phyloP scores from a whole-genome alignment of 2,888 invertebrate genomes.

The Diabrotica balteata region DNA sequence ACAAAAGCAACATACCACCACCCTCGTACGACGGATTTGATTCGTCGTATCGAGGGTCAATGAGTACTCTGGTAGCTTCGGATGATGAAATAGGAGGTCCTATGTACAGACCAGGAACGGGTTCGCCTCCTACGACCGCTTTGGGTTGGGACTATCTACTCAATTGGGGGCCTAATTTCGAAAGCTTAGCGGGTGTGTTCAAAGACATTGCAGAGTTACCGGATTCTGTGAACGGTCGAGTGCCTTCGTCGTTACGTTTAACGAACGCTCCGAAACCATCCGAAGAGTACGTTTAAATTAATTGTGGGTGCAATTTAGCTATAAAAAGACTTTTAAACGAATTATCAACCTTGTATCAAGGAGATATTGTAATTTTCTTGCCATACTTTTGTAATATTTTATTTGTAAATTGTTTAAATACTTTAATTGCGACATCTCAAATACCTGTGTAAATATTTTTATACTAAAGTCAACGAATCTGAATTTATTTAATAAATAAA shows the following conservation, averaged over 20 bases:
- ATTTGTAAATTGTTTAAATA: slow-evolving; percentile 44
- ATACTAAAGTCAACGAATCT: slow-evolving; percentile 50
- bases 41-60: slow-evolving; percentile 91
- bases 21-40: slow-evolving; percentile 91
- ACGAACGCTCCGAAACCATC: slow-evolving; percentile 85
- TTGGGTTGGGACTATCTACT: slow-evolving; percentile 93
- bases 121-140: slow-evolving; percentile 78
- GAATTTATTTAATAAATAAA: slow-evolving; percentile 46
- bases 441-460: slow-evolving; percentile 48
- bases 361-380: slow-evolving; percentile 53
- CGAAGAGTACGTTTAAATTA: slow-evolving; percentile 81
- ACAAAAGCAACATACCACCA: slow-evolving; percentile 73
- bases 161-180: slow-evolving; percentile 97
- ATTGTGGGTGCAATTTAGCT: slow-evolving; percentile 34
- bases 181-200: slow-evolving; percentile 93
- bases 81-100: slow-evolving; percentile 87
- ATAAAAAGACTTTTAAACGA: slow-evolving; percentile 28
- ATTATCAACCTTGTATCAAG: slow-evolving; percentile 57
- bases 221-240: slow-evolving; percentile 77
- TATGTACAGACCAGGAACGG: slow-evolving; percentile 80
- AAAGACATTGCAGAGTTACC: slow-evolving; percentile 96
- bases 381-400: slow-evolving; percentile 54
- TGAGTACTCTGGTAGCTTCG: slow-evolving; percentile 92
- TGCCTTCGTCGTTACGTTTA: slow-evolving; percentile 76
- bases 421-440: slow-evolving; percentile 30